These are phyloP conservation scores for Goniozus legneri DNA, from an alignment of 1,140 invertebrate species.

Conservation along the genomic window DNA sequence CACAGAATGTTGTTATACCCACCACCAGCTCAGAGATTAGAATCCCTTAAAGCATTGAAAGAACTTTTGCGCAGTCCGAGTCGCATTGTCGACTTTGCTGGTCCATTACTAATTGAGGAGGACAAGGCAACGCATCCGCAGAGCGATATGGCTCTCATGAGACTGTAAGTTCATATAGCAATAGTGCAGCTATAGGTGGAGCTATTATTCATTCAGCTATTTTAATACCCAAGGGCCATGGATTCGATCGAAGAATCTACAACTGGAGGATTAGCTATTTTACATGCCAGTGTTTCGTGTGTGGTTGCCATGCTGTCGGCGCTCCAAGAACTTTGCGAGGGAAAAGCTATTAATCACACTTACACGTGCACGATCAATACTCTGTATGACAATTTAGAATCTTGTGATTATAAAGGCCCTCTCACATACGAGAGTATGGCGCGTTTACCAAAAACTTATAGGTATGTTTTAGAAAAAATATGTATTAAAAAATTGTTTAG, in stretches of 20 bases:
- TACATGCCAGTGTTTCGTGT: conserved; percentile 78
- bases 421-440: conserved; percentile 81
- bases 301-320: conserved; percentile 79
- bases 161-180: conserved; percentile 66
- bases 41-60: conserved; percentile 77
- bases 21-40: conserved; percentile 75
- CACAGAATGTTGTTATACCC: conserved; percentile 88
- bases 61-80: conserved; percentile 72
- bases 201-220: too few relatives aligned
- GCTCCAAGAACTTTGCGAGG: conserved; percentile 74
- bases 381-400: conserved; percentile 69
- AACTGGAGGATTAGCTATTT: conserved; percentile 62
- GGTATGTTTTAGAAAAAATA: conserved; percentile 40
- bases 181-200: conserved; percentile 17
- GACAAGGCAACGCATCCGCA: conserved; percentile 71
- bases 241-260: conserved; percentile 83
- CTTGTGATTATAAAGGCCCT: conserved; percentile 80
- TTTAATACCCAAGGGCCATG: conserved; percentile 67
- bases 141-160: conserved; percentile 84
- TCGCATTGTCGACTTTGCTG: conserved; percentile 68
- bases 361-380: conserved; percentile 64
- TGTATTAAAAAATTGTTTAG: neutral
- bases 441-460: conserved; percentile 73
- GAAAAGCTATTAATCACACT: conserved; percentile 62
- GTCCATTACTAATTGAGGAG: conserved; percentile 68